These are phyloP conservation scores for Nemoura dubitans DNA, from an alignment of 2,888 invertebrate genomes.

Conservation along the genomic window DNA sequence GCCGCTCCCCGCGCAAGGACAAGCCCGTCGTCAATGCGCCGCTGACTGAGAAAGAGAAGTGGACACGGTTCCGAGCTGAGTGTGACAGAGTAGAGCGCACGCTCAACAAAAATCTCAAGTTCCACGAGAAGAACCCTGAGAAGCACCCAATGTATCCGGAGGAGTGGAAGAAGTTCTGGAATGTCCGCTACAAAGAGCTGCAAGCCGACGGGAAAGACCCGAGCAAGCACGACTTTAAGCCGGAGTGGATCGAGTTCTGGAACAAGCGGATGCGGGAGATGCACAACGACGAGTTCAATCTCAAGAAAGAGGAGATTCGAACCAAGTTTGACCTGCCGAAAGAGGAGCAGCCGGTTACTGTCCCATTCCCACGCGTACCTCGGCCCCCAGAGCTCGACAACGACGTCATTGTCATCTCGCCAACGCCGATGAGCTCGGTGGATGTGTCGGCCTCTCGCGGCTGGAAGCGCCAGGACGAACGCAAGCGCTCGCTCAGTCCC, in stretches of 20 bases:
- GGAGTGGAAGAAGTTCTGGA: constrained; percentile 93
- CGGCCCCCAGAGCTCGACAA: constrained; percentile 35
- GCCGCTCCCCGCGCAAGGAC: not conserved
- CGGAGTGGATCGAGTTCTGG: constrained; percentile 90
- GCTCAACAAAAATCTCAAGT: constrained; percentile 65
- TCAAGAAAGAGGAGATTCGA: constrained; percentile 74
- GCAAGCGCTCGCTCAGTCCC: constrained; percentile 58
- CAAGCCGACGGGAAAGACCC: constrained; percentile 79
- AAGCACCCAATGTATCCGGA: constrained; percentile 88
- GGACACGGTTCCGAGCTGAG: constrained; percentile 68
- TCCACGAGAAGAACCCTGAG: constrained; percentile 85
- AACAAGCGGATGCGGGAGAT: constrained; percentile 82
- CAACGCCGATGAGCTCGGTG: constrained; percentile 42
- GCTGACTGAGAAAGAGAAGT: constrained; percentile 58
- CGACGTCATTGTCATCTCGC: constrained; percentile 47
- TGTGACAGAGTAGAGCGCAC: constrained; percentile 59
- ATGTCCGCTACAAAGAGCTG: constrained; percentile 80
- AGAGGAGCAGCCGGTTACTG: constrained; percentile 53
- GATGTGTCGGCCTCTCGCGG: constrained; percentile 47
- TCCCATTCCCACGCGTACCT: not conserved
- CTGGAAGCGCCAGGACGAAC: constrained; percentile 51
- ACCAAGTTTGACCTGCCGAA: constrained; percentile 66
- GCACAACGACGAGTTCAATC: constrained; percentile 73
- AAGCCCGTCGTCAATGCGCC: constrained; percentile 46
- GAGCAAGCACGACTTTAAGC: constrained; percentile 83